Evolutionary conservation across 2,797 vertebrate genomes (phyloP).

Genomic region (Acipenser ruthenus): DNA sequence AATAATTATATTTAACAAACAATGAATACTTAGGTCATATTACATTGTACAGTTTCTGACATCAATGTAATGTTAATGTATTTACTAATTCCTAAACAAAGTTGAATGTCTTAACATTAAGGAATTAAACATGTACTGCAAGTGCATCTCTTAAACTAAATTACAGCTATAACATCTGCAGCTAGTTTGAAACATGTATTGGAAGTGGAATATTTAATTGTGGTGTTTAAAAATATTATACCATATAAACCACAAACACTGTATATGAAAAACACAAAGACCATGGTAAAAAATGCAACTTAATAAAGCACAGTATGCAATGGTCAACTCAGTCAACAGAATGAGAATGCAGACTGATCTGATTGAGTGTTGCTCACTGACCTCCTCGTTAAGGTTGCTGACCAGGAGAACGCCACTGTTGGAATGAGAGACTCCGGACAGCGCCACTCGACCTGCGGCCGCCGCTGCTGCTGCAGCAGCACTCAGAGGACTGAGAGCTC

Average conservation of each 20-base stretch:
- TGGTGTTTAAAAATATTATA: not conserved
- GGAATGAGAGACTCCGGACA: constrained; percentile 77
- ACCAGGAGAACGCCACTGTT: constrained; percentile 87
- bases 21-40: too few species aligned
- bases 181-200: not conserved
- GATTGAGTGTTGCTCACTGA: constrained; percentile 50
- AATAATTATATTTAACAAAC: too few species aligned
- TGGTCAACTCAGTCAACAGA: constrained; percentile 19
- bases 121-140: not conserved
- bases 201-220: not conserved
- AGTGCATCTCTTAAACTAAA: not conserved
- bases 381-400: constrained; percentile 98
- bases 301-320: constrained; percentile 17
- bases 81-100: too few species aligned
- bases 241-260: not conserved
- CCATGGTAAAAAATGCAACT: constrained; percentile 19
- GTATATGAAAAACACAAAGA: constrained; percentile 14
- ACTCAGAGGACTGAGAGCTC: constrained; percentile 88
- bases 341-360: not conserved
- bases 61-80: too few species aligned
- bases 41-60: too few species aligned
- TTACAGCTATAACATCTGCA: not conserved
- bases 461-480: constrained; percentile 87
- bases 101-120: too few species aligned
- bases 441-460: constrained; percentile 84